Percentiles rank a stretch among this genome's conserved stretches.
phyloP scores from a whole-genome alignment of 1,140 invertebrate species.

The Drosophila arizonae region DNA sequence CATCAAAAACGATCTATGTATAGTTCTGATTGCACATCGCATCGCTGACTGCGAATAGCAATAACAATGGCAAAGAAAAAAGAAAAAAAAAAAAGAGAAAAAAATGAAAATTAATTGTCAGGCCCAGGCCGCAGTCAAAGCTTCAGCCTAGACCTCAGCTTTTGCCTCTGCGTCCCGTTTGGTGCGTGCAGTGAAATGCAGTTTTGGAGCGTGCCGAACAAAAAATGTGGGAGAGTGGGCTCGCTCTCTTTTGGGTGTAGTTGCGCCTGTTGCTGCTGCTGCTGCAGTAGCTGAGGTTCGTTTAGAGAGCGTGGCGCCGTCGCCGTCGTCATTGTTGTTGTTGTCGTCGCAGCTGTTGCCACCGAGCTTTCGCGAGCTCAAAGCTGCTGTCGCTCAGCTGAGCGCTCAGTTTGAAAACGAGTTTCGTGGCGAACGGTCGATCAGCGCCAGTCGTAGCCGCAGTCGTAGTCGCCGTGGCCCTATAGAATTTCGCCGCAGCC shows the following conservation, averaged over 20 bases:
- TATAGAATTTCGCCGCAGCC: conserved; percentile 55
- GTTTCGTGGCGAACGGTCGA: conserved; percentile 74
- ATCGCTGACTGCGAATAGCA: conserved; percentile 27
- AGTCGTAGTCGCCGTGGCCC: conserved; percentile 27
- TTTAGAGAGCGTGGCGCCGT: conserved; percentile 15
- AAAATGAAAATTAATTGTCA: conserved; percentile 35
- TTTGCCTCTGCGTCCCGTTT: conserved; percentile 17
- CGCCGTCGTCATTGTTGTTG: conserved; percentile 8
- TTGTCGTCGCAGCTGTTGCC: conserved; percentile 35
- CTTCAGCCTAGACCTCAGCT: conserved; percentile 14
- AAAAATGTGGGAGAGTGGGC: background rate
- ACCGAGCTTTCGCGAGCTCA: conserved; percentile 44
- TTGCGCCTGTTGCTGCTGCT: conserved; percentile 17
- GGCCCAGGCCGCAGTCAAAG: conserved; percentile 27
- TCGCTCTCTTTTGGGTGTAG: conserved; percentile 39
- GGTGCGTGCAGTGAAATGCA: conserved; percentile 41
- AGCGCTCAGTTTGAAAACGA: conserved; percentile 71
- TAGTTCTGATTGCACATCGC: conserved; percentile 42
- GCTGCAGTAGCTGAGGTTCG: conserved; percentile 20
- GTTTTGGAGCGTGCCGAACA: conserved; percentile 39
- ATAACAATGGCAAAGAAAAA: conserved; percentile 18
- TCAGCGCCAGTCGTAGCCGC: conserved; percentile 51
- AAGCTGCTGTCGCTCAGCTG: conserved; percentile 58
- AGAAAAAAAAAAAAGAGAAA: background rate
- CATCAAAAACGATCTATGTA: conserved; percentile 10